Base-by-base conservation (phyloP, 2,113 vertebrate species). In the Cebus imitator region DNA sequence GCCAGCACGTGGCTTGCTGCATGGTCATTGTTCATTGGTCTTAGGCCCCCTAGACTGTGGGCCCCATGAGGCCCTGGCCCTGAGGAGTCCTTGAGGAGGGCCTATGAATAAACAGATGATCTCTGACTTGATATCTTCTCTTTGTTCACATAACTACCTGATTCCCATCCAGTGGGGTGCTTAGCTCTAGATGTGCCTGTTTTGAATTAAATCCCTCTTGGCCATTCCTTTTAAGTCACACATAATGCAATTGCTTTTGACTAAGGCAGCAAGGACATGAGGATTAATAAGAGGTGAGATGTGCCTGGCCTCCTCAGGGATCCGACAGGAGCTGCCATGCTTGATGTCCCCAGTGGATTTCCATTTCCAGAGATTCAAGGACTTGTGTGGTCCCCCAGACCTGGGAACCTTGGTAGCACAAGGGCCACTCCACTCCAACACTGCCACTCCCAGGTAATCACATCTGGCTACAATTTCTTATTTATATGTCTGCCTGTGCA, bases 161-260 rank as follows among this genome's bases (percentile, higher is more conserved):
- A 55, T 23, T n/a, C 66, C 45, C 55, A 52, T 17, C 68, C 86
- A 75, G 25, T 14, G 27, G 75, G 35, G 64, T 23, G 25, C 18
- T 25, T 83, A 35, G 40, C 43, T 52, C 43, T 88, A 81, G 16
- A 68, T 16, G 43, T 30, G 82, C 52, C 52, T 86, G 27, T 78
- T 80, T 95, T 40, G 23, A 81, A 81, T 55, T 86, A 72, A 70
- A 48, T 78, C 20, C 52, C 35, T 45, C 45, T 90, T 90, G 64
- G 64, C 27, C 75, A 66, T 32, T 64, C 73, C 21, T 66, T 94
- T 86, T 85, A 70, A 82, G 45, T 20, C 55, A 12, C 58, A 58
- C 55, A 66, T 37, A 52, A 32, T 35, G 23, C 13, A 80, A 37
- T 57, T 72, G 12, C 13, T 80, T 84, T 50, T 43, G 64, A 32